Evolutionary conservation across 2,113 vertebrate species (phyloP).

Genomic region (Notiomystis cincta): DNA sequence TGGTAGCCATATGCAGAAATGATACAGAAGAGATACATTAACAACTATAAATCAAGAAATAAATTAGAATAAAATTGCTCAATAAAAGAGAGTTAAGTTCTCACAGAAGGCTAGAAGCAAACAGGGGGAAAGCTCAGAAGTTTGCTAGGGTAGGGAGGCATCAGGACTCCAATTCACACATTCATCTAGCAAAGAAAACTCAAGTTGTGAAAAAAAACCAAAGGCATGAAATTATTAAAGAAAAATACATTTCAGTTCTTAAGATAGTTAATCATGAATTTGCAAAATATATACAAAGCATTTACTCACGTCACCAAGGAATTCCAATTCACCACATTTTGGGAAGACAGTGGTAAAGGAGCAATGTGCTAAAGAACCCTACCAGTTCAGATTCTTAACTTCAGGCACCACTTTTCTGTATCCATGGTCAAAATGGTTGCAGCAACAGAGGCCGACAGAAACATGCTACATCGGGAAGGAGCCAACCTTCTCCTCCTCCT

Average conservation of each 20-base stretch:
- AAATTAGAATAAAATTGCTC: not conserved
- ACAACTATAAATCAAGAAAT: not conserved
- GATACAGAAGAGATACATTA: not conserved
- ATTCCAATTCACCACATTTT: not conserved
- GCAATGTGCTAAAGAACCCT: fast-evolving
- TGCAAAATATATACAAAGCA: not conserved
- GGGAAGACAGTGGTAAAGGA: not conserved
- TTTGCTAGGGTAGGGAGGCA: not conserved
- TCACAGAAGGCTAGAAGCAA: not conserved
- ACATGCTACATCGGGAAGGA: not conserved
- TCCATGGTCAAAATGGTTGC: slow-evolving; percentile 6
- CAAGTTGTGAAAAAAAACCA: fast-evolving
- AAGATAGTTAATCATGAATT: not conserved
- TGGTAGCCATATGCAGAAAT: not conserved
- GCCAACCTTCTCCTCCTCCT: slow-evolving; percentile 17
- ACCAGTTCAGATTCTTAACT: not conserved
- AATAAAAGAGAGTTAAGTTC: not conserved
- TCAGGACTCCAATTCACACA: not conserved
- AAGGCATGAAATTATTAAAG: not conserved
- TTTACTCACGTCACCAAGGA: not conserved
- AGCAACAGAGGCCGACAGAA: not conserved
- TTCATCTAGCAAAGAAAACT: not conserved
- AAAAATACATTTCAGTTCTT: not conserved
- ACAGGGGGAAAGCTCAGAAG: not conserved
- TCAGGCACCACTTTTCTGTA: not conserved